Percentiles rank a stretch among this genome's conserved stretches.
Conservation (phyloP, 2,113 vertebrate species). For the Zapus hudsonius region DNA sequence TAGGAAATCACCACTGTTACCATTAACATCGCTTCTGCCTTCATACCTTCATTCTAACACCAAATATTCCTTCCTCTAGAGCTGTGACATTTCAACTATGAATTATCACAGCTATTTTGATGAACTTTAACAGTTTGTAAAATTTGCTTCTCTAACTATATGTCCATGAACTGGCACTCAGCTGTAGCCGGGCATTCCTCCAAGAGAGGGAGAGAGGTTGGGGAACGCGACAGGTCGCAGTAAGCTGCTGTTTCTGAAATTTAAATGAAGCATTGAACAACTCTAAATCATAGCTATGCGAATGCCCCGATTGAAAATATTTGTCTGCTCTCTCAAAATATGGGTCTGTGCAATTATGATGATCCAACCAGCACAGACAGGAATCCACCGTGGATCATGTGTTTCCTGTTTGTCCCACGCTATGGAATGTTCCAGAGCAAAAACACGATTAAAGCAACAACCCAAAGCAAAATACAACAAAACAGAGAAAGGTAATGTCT, state of each 20-base stretch:
- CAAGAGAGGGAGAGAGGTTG: background rate
- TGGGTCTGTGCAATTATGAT: background rate
- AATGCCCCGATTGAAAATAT: background rate
- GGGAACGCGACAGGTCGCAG: rapidly evolving
- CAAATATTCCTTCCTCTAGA: background rate
- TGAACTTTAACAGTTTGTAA: background rate
- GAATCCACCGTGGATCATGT: background rate
- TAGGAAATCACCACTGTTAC: background rate
- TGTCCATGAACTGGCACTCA: background rate
- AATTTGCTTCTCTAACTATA: background rate
- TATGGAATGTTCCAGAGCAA: background rate
- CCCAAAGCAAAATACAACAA: background rate
- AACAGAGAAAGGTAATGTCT: background rate
- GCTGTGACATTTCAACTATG: background rate
- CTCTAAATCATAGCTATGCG: background rate
- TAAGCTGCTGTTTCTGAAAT: background rate
- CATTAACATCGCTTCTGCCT: too few species aligned
- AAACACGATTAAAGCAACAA: background rate
- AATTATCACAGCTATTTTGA: background rate
- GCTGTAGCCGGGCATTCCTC: rapidly evolving
- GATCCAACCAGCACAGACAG: background rate
- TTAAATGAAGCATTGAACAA: background rate
- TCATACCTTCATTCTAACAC: background rate
- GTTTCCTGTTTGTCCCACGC: background rate
- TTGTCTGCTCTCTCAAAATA: background rate